phyloP scores from a whole-genome alignment of 92 coral and sea anemone species.

The Porites divaricata region DNA sequence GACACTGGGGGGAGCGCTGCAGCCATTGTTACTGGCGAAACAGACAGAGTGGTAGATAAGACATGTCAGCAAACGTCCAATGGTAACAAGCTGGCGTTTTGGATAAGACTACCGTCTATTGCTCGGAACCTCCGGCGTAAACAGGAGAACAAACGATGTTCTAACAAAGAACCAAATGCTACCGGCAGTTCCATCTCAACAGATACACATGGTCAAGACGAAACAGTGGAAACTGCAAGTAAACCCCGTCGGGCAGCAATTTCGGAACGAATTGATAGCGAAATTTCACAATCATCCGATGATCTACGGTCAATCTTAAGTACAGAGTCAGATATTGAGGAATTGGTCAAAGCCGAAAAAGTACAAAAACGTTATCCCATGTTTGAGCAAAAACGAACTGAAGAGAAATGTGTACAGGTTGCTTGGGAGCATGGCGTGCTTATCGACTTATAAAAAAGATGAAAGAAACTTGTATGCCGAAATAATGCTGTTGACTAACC shows the following conservation, averaged over 20 bases:
- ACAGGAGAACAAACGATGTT: background rate
- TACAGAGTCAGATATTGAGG: slow-evolving; percentile 13
- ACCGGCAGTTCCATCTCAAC: background rate
- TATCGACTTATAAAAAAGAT: background rate
- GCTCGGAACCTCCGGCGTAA: slow-evolving; percentile 13
- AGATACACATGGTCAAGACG: background rate
- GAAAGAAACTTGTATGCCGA: background rate
- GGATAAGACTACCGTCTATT: background rate
- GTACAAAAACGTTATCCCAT: background rate
- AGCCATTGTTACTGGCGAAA: background rate
- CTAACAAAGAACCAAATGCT: background rate
- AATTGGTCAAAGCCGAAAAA: background rate
- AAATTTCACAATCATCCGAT: background rate
- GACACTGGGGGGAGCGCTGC: background rate
- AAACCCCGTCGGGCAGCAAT: background rate
- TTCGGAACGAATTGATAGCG: background rate
- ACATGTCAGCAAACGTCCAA: background rate
- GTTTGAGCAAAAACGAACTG: background rate
- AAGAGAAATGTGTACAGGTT: slow-evolving; percentile 30
- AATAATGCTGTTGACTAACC: background rate
- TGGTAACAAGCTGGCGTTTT: background rate
- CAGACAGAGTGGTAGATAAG: background rate
- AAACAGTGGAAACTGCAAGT: background rate
- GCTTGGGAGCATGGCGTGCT: background rate
- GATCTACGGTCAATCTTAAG: slow-evolving; percentile 22